Base-by-base conservation (phyloP, 2,888 invertebrate species). In the Lingula anatina region DNA sequence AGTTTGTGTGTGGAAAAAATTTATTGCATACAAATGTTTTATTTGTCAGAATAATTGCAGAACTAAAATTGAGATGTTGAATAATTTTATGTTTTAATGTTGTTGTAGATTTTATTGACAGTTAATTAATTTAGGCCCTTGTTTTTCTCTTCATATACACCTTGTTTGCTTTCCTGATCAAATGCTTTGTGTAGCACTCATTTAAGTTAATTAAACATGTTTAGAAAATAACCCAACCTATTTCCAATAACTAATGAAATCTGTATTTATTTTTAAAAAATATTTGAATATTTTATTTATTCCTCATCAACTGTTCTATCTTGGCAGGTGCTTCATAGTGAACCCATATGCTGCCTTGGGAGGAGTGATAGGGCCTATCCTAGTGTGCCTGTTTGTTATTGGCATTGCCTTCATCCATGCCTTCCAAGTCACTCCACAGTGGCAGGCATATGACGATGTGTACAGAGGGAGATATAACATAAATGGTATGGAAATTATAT, bases 371-470 rank as follows among this genome's bases (percentile, higher is more conserved):
- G 50, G 59, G 15, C 73, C 73, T 7, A 60, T 61, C 2, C 47
- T 71, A 35, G 46, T 73, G 39, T 63, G 65, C 50, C 51, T 72
- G 51, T 42, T 71, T 24, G 62, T 67, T 27, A 63, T 66, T 1
- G 64, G 61, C 9, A 52, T 68, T 7, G 61, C 72, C 45, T 71
- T 73, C 59, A 62, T 72, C 38, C 70, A 71, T 50, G 68, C 70
- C 7, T 71, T 66, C 57, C 70, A 71, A 55, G 51, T 73, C 12
- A 53, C 64, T 3, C 64, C 68, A 15, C 73, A 72, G 55, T 74
- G 74, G 74, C 66, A 70, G 55, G 60, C 66, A 7, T 74, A 74
- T 56, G 73, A 73, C 56, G 73, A 74, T 48, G 59, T 74, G 25
- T 74, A 71, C 56, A 59, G 61, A 40, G 68, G 69, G 26, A 57